Base-by-base conservation (phyloP, 2,113 vertebrate genomes). In the Bagarius yarrelli region DNA sequence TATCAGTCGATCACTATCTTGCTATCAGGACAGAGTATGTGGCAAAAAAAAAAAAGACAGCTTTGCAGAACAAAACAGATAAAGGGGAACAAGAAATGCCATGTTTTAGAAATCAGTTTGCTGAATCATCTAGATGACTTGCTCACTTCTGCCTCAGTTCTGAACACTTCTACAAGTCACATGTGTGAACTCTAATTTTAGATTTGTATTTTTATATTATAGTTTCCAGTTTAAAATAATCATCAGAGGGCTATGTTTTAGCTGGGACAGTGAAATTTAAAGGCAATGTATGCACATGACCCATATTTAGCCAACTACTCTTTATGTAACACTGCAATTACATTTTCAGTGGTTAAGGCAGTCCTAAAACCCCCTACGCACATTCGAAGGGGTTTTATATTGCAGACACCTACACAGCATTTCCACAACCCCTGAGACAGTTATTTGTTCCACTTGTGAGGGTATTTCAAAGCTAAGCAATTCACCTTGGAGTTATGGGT, bases 381-480 rank as follows among this genome's bases (percentile, higher is more conserved):
- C 2, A 40, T 57, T 50, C 63, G 50, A 60, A 75, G 60, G 80
- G 72, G 30, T 76, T 59, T 34, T 70, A 76, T 79, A 34, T 56
- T 78, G 47, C 52, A 21, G 25, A 69, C 85, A 83, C 84, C 77
- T 78, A 72, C 78, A 70, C 12, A 25, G 19, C 76, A 63, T 87
- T 87, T 85, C 86, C 86, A 78, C 63, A 79, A 40, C 55, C 80
- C 80, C 47, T 44, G 50, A 44, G 32, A 56, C 71, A 44, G 73
- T 79, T 57, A 8, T n/a, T 2, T 67, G 30, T 81, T 75, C 67
- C 78, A 72, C 44, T 81, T 56, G 36, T 52, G 53, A 34, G 76
- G 14, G 25, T 50, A 53, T 85, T 21, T 79, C 19, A 76, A 61
- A 13, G 15, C n/a, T 16, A 61, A 34, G 34, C 8, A 19, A 40